phyloP scores from a whole-genome alignment of 2,797 vertebrate genomes.

The Pipistrellus kuhlii region DNA sequence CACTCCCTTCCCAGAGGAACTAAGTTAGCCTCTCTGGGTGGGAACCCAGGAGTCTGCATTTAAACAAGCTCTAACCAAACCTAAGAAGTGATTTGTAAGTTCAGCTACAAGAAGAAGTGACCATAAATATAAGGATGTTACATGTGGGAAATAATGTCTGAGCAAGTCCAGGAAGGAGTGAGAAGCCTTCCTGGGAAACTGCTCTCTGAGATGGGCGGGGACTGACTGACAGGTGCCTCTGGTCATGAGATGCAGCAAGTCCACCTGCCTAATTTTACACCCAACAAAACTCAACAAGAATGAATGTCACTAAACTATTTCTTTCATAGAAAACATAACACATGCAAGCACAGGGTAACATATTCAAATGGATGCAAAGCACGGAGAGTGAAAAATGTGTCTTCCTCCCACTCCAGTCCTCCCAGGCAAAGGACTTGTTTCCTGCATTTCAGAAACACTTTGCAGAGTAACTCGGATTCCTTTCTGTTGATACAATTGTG shows the following conservation, averaged over 20 bases:
- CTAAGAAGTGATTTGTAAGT: neutral
- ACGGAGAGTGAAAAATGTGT: neutral
- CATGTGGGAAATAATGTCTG: neutral
- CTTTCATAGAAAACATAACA: neutral
- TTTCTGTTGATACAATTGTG: neutral
- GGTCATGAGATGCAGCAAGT: neutral
- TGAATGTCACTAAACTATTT: neutral
- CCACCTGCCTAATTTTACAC: neutral
- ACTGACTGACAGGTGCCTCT: neutral
- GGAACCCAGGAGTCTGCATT: neutral
- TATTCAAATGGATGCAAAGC: neutral
- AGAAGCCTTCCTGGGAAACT: neutral
- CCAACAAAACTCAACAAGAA: neutral
- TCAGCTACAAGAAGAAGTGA: neutral
- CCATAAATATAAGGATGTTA: neutral
- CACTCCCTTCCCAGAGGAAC: neutral
- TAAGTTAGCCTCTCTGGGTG: neutral
- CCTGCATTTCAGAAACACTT: neutral
- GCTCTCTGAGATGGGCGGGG: neutral
- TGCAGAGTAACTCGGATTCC: neutral
- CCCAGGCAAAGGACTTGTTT: neutral
- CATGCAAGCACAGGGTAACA: neutral
- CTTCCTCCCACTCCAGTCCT: neutral
- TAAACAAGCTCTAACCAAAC: neutral
- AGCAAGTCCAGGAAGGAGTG: neutral